Percentiles rank a stretch among this genome's conserved stretches.
Conservation (phyloP, 2,797 vertebrate species). For the Tokudaia tokunoshimensis region DNA sequence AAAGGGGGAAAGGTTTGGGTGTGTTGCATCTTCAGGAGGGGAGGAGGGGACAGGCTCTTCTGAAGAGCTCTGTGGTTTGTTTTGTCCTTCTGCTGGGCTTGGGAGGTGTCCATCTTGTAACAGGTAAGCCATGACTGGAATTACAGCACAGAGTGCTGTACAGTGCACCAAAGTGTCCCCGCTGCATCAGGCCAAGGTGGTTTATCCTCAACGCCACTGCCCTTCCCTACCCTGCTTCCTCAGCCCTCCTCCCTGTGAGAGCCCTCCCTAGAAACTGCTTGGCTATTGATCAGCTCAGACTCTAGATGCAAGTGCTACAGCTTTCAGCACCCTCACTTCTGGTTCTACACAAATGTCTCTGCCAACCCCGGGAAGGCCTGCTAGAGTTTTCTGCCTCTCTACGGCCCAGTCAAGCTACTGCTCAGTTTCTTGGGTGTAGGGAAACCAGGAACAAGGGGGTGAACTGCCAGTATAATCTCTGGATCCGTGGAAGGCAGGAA, state of each 20-base stretch:
- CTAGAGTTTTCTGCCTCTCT: background rate
- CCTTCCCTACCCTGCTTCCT: background rate
- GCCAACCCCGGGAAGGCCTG: background rate
- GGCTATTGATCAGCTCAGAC: background rate
- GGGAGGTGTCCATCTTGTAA: background rate
- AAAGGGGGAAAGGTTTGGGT: background rate
- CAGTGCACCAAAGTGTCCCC: background rate
- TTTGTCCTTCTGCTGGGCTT: background rate
- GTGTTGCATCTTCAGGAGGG: background rate
- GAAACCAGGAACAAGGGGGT: background rate
- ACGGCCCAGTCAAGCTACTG: background rate
- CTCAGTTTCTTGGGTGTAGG: background rate
- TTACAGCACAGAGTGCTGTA: background rate
- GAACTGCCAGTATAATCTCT: background rate
- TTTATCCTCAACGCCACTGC: background rate
- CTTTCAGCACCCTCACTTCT: background rate
- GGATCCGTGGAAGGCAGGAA: background rate
- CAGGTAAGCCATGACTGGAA: background rate
- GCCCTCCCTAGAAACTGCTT: background rate
- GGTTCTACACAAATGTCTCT: background rate
- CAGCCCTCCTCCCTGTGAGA: background rate
- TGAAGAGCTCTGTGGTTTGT: background rate
- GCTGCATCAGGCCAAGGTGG: background rate
- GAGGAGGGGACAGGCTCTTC: background rate
- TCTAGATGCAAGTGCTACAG: background rate